phyloP scores from a whole-genome alignment of 2,888 invertebrate genomes.

The Lepetodrilus schrolli region DNA sequence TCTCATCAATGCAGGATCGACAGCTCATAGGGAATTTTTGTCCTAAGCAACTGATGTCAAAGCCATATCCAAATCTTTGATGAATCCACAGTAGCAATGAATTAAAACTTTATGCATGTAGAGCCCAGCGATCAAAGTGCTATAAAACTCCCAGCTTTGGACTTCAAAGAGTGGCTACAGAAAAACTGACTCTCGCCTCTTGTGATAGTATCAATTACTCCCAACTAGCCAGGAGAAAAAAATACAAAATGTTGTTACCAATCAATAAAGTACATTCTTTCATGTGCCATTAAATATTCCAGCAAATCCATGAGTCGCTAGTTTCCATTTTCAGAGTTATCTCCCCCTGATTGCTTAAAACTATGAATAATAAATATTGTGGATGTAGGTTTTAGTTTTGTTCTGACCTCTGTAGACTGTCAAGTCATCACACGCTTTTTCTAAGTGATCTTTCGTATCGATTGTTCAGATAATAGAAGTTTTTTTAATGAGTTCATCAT shows the following conservation, averaged over 20 bases:
- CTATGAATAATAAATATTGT: constrained; percentile 1
- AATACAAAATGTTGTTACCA: neutral
- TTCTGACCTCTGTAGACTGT: no score
- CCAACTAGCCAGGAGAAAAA: neutral
- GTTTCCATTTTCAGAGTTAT: neutral
- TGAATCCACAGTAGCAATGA: constrained; percentile 24
- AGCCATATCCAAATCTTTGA: constrained; percentile 15
- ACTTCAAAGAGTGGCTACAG: constrained; percentile 1
- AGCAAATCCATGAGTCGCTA: neutral
- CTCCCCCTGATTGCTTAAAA: constrained; percentile 17
- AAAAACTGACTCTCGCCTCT: neutral
- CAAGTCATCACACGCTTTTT: no score
- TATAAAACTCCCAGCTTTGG: neutral
- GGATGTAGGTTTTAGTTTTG: neutral
- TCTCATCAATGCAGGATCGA: constrained; percentile 1
- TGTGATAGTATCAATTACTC: constrained; percentile 22
- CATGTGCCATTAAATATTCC: constrained; percentile 21
- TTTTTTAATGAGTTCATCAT: no score
- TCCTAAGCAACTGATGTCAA: constrained; percentile 9
- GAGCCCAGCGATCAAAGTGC: constrained; percentile 13
- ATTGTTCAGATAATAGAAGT: no score
- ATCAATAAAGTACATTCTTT: constrained; percentile 23
- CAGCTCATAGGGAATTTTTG: constrained; percentile 11
- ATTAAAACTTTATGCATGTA: constrained; percentile 26
- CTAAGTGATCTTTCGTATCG: no score